Conservation (phyloP, 2,888 invertebrate genomes). For the Noctua comes region DNA sequence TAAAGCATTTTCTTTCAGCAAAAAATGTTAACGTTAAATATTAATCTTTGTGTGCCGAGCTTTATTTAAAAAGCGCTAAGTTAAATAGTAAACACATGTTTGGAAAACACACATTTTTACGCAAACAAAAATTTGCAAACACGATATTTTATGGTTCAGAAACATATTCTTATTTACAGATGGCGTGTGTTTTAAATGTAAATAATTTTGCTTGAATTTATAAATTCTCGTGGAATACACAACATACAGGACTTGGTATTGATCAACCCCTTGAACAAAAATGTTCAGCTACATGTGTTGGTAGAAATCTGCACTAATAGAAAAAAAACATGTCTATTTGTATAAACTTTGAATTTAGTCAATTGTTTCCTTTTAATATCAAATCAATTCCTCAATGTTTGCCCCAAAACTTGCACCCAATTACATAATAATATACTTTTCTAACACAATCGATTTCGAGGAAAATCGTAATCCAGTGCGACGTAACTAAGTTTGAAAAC, state of each 20-base stretch:
- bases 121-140: conserved; percentile 26
- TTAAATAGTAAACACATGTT: conserved; percentile 26
- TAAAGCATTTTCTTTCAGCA: not conserved
- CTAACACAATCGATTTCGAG: too few species aligned
- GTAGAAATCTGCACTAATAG: not conserved
- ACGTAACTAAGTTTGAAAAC: not conserved
- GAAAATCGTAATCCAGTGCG: not conserved
- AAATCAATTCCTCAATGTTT: not conserved
- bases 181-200: conserved; percentile 6
- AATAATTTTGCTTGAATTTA: conserved; percentile 6
- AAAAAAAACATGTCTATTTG: not conserved
- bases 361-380: not conserved
- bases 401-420: too few species aligned
- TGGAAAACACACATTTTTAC: conserved; percentile 11
- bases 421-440: too few species aligned
- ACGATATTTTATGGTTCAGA: conserved; percentile 4
- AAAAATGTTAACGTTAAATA: conserved; percentile 15
- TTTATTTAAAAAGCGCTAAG: conserved; percentile 32
- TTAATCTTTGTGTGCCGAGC: conserved; percentile 16
- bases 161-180: conserved; percentile 22
- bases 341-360: not conserved
- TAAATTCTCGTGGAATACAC: not conserved
- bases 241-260: not conserved
- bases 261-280: not conserved
- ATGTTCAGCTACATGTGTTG: not conserved